A percentile compares a stretch with the other conserved stretches of the same genome.
Evolutionary conservation across 2,113 vertebrate species (phyloP).

Genomic region (Poeciliopsis occidentalis): DNA sequence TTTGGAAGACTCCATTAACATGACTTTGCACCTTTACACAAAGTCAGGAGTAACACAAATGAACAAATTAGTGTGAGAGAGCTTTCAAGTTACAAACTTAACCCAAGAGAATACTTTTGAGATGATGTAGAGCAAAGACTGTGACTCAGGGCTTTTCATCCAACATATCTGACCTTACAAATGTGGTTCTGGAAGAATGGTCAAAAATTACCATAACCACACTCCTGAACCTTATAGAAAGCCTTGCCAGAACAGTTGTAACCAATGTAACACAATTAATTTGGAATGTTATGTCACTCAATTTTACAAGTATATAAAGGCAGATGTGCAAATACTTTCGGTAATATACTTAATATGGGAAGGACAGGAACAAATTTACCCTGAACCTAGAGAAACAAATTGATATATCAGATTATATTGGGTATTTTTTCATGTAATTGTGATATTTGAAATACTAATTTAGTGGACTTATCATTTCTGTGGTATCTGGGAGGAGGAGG

Average conservation of each 20-base stretch:
- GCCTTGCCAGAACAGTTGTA: not conserved
- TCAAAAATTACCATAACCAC: not conserved
- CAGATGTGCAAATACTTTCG: not conserved
- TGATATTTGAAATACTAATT: no score
- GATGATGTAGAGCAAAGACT: not conserved
- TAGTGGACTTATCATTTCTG: no score
- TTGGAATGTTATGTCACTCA: not conserved
- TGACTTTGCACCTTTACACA: not conserved
- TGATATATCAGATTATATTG: no score
- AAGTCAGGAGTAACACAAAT: not conserved
- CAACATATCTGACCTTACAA: no score
- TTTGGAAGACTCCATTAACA: no score
- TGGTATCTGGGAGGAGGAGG: no score
- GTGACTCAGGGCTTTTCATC: not conserved
- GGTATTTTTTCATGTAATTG: no score
- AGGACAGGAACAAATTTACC: not conserved
- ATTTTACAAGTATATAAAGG: not conserved
- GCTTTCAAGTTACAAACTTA: not conserved
- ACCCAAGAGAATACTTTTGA: not conserved
- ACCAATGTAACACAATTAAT: not conserved
- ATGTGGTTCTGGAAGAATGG: not conserved
- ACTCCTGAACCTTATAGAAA: not conserved
- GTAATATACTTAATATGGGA: not conserved
- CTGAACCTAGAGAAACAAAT: no score
- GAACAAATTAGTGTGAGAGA: not conserved